Evolutionary conservation across 2,113 vertebrate genomes (phyloP), one percentile per base, ranked within the genome.

Genomic region (Ailurus styani): DNA sequence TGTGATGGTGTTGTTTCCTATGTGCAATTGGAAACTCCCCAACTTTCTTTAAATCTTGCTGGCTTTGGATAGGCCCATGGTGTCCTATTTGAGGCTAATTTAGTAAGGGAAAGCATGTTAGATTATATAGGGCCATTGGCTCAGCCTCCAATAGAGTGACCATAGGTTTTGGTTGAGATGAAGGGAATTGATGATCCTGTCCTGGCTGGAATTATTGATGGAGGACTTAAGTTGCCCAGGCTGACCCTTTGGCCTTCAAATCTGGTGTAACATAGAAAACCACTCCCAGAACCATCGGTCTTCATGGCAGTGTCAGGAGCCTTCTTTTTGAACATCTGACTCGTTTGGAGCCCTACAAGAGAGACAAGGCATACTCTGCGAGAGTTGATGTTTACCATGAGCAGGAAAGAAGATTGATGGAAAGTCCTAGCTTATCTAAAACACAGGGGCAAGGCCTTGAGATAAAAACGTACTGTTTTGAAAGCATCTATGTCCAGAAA

Each of bases 201-300:
- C 91, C 54, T 87, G 17, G 29, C 21, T 73, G 50, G 82, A 60
- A 86, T 95, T 87, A 96, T 96, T 85, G 91, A 95, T 97, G 93
- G 83, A 79, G 54, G 82, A 45, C 60, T n/a, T 0, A 2, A 84
- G 66, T 37, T 93, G 66, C 42, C 79, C 90, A 66, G 70, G 50
- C 5, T 96, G 95, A 98, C 94, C 89, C 73, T 92, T 89, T 57
- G 79, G 20, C 93, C 91, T 97, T 95, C 50, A 85, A 93, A 97
- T 93, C 93, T 87, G 64, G 75, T 92, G 37, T 75, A 64, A 95
- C 55, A 50, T 54, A 34, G 50, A 94, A 91, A 78, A n/a, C 11
- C 37, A 29, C 34, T 91, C 64, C 84, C 45, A 64, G 42, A 79
- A 18, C 2, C 62, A 93, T 94, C 37, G n/a, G 88, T 96, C 89